These are phyloP conservation scores for Rhynchopsitta pachyrhyncha DNA, from an alignment of 2,113 vertebrate genomes.

Conservation along the genomic window DNA sequence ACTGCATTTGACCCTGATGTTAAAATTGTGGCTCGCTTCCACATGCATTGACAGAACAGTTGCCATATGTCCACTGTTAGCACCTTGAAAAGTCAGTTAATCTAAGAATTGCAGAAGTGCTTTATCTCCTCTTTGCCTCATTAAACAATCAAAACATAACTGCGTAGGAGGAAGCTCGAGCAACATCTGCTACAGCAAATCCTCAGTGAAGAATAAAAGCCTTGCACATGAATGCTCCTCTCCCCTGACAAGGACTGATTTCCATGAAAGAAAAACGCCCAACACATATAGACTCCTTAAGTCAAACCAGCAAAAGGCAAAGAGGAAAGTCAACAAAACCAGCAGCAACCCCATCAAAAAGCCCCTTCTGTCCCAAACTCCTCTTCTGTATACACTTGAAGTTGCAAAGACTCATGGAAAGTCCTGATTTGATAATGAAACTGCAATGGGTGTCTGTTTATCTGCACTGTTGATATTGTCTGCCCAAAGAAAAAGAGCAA, in stretches of 20 bases:
- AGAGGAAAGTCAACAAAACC: background rate
- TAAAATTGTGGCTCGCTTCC: slow-evolving; percentile 45
- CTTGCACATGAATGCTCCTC: background rate
- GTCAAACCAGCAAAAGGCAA: background rate
- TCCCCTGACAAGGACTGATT: background rate
- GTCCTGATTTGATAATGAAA: background rate
- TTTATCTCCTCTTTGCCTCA: slow-evolving; percentile 63
- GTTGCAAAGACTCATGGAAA: background rate
- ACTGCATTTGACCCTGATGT: slow-evolving; percentile 60
- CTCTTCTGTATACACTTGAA: background rate
- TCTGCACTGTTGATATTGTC: background rate
- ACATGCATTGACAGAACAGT: slow-evolving; percentile 1
- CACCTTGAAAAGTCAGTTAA: slow-evolving; percentile 54
- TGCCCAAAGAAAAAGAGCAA: background rate
- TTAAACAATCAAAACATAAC: slow-evolving; percentile 63
- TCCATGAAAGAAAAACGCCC: background rate
- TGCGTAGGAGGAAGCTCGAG: slow-evolving; percentile 27
- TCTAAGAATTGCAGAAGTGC: slow-evolving; percentile 60
- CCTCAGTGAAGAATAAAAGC: background rate
- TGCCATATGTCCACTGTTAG: slow-evolving; percentile 54
- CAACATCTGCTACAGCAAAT: slow-evolving; percentile 42
- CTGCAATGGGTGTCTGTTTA: background rate
- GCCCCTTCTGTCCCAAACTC: background rate
- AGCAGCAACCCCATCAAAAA: background rate
- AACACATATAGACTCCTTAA: background rate